Base-by-base conservation (phyloP, 2,888 invertebrate genomes). In the Euplagia quadripunctaria region DNA sequence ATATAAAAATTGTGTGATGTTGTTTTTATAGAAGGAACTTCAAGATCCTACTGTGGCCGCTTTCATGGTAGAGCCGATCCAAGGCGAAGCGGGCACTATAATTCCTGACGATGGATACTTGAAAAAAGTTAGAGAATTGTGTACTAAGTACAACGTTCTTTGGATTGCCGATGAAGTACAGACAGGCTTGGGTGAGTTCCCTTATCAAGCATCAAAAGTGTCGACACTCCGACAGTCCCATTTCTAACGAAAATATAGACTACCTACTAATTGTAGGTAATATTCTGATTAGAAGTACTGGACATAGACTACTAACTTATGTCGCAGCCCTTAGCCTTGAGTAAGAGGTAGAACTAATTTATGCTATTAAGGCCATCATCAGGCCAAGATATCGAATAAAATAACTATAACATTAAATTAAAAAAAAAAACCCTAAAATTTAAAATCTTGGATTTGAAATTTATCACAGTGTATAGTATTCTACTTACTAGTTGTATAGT, bases 21-120 rank as follows among this genome's bases (percentile, higher is more conserved):
- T 31, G 31, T 31, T 31, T 31, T 31, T 61, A 68, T 31, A 79
- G 78, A 96, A 97, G 91, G 96, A 96, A 17, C 91, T 98, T 0
- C 94, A 97, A 89, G 98, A 99, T 90, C 98, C 98, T 0, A 97
- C 97, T 81, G 98, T 98, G 4, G 98, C 98, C 79, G 99, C 99
- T 0, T 99, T 98, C 89, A 99, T 99, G 99, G 98, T 99, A 71
- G 99, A 99, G 91, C 99, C 99, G 0, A 99, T 99, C 80, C 99
- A 99, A 93, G 99, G 99, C 1, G 99, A 99, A 93, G 99, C 99
- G 1, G 99, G 99, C 5, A 99, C 99, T 4, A 97, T 99, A 1
- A 98, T 99, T 0, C 99, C 99, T 0, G 96, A 97, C 86, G 96
- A 96, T 0, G 99, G 99, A 0, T 99, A 99, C 90, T 95, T 99